These are phyloP conservation scores for Theonella swinhoei DNA, from an alignment of 37 sponge, comb jelly and placozoan genomes.

Conservation along the genomic window DNA sequence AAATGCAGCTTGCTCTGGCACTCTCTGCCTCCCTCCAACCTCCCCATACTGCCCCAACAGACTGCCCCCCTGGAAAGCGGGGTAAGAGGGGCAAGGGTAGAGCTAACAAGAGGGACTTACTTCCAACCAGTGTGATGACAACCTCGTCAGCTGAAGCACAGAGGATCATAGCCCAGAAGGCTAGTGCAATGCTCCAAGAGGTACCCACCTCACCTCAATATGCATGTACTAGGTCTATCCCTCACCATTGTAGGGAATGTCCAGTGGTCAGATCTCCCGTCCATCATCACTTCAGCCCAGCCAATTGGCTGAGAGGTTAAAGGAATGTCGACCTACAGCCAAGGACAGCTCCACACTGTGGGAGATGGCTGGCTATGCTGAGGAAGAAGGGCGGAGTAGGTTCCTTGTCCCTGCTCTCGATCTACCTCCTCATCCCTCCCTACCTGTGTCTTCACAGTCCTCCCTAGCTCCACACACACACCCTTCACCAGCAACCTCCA, in stretches of 20 bases:
- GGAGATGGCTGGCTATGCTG: constrained; percentile 28
- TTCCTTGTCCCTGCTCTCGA: constrained; percentile 61
- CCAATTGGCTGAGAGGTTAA: not conserved
- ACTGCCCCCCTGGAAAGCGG: not conserved
- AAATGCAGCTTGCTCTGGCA: constrained; percentile 70
- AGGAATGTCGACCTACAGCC: not conserved
- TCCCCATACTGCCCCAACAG: not conserved
- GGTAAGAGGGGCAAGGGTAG: not conserved
- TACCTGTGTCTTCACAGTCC: not conserved
- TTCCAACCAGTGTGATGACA: not conserved
- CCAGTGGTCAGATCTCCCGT: too few species aligned
- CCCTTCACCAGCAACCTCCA: not conserved
- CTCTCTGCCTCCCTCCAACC: constrained; percentile 62
- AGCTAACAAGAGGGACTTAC: not conserved
- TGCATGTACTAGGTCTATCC: too few species aligned
- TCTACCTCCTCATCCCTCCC: constrained; percentile 8
- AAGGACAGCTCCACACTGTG: constrained; percentile 39
- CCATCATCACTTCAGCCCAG: too few species aligned
- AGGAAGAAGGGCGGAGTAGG: not conserved
- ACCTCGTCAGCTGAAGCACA: not conserved
- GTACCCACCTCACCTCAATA: too few species aligned
- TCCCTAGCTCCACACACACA: not conserved
- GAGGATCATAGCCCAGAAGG: not conserved
- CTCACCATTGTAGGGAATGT: too few species aligned
- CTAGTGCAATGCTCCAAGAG: not conserved